Percentiles rank a stretch among this genome's conserved stretches.
Evolutionary conservation across 2,113 vertebrate species (phyloP).

Genomic region (Otolemur garnettii): DNA sequence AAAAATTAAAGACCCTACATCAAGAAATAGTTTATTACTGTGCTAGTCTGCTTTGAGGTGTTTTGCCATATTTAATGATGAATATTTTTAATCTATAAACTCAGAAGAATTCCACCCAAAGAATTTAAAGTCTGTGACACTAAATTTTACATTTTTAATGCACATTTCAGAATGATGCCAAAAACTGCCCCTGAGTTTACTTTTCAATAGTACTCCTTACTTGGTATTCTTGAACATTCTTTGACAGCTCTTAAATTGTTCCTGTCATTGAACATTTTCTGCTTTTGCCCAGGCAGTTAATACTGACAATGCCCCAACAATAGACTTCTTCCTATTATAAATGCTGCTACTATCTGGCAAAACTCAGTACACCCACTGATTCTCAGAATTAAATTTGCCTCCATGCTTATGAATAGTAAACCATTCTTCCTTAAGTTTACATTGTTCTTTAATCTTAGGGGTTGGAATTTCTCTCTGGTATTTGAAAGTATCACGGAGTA

Average conservation of each 20-base stretch:
- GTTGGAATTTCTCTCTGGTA: not conserved
- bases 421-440: not conserved
- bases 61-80: not conserved
- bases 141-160: not conserved
- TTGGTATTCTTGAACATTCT: not conserved
- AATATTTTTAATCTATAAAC: not conserved
- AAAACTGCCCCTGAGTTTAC: not conserved
- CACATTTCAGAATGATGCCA: not conserved
- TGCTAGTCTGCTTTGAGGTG: not conserved
- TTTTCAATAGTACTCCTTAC: not conserved
- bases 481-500: conserved; percentile 19
- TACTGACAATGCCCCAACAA: not conserved
- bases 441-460: not conserved
- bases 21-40: not conserved
- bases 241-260: conserved; percentile 20
- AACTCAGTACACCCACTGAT: not conserved
- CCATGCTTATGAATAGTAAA: not conserved
- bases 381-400: conserved; percentile 26
- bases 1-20: not conserved
- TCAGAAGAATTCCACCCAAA: not conserved
- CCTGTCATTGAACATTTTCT: conserved; percentile 25
- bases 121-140: not conserved
- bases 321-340: not conserved
- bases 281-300: not conserved
- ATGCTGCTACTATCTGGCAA: not conserved